A percentile compares a stretch with the other conserved stretches of the same genome.
Conservation (phyloP, 2,888 invertebrate species). For the Nymphalis polychloros region DNA sequence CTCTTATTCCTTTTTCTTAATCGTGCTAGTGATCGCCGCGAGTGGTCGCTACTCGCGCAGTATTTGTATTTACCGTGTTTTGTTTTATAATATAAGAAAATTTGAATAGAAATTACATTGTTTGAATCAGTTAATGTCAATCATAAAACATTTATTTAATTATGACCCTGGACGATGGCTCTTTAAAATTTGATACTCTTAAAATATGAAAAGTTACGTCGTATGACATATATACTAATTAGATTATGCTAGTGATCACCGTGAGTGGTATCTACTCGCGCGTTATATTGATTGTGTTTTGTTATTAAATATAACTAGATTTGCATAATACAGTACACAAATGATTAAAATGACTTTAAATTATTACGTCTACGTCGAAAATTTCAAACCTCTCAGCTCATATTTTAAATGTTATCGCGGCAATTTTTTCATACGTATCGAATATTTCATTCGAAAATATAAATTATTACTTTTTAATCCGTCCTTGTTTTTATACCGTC, state of each 20-base stretch:
- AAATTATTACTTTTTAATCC: constrained; percentile 44
- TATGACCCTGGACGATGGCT: no score
- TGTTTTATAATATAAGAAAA: constrained; percentile 24
- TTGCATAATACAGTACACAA: not conserved
- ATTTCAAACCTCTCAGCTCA: not conserved
- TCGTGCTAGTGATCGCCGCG: constrained; percentile 65
- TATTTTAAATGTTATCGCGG: constrained; percentile 6
- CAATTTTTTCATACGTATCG: not conserved
- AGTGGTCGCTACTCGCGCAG: constrained; percentile 42
- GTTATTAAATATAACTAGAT: not conserved
- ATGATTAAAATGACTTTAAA: not conserved
- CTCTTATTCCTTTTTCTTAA: constrained; percentile 61
- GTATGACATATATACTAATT: constrained; percentile 51
- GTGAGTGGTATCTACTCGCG: constrained; percentile 43
- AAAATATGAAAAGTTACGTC: no score
- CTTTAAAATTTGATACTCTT: no score
- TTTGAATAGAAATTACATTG: constrained; percentile 18
- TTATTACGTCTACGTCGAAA: not conserved
- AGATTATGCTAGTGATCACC: constrained; percentile 61
- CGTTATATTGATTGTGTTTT: not conserved
- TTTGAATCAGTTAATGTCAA: no score
- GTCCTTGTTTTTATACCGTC: constrained; percentile 38
- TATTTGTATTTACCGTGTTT: constrained; percentile 10
- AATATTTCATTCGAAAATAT: constrained; percentile 44
- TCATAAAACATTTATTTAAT: no score